Base-by-base conservation (phyloP, 1,140 invertebrate genomes). In the Yoshiicerus persimilis region DNA sequence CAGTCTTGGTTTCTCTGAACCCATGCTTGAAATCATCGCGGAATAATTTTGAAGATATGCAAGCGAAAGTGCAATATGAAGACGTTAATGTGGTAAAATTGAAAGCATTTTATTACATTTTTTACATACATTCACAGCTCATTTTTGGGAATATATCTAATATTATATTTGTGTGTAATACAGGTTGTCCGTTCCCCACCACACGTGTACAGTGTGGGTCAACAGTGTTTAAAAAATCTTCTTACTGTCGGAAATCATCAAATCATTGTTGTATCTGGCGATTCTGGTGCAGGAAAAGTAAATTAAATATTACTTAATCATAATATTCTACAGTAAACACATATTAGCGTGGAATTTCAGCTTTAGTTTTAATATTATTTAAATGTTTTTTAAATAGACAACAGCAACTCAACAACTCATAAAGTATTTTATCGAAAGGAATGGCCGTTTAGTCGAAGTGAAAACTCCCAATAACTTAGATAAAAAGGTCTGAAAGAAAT, bases 261-360 rank as follows among this genome's bases (percentile, higher is more conserved):
- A 86, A 87, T 93, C 56, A 92, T 93, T 86, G 91, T 93, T 34
- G 92, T 93, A 47, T 93, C 91, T 20, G 93, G 93, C 1, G 92
- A 93, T 64, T 93, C 92, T 87, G 93, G 93, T 6, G 92, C 93
- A 8, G 93, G 93, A 62, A 93, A 93, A 90, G 93, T 91, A 87
- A 1, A 23, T 27, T 20, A 6, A 27, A 30, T 23, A 56, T 30
- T 75, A 13, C 20, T 25, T 66, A 16, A 13, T n/a, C n/a, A 30
- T 77, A 32, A 77, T 4, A 85, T 13, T 41, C 39, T 8, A 41
- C 13, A 41, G 6, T 41, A 8, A 75, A 85, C 34, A 6, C 39
- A 39, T 85, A 11, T 5, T 13, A 41, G 39, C 39, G 13, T 6
- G 13, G 39, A 41, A 8, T 41, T 8, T 41, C 6, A 41, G 39